Evolutionary conservation across 2,113 vertebrate species (phyloP).

Genomic region (Mohoua ochrocephala): DNA sequence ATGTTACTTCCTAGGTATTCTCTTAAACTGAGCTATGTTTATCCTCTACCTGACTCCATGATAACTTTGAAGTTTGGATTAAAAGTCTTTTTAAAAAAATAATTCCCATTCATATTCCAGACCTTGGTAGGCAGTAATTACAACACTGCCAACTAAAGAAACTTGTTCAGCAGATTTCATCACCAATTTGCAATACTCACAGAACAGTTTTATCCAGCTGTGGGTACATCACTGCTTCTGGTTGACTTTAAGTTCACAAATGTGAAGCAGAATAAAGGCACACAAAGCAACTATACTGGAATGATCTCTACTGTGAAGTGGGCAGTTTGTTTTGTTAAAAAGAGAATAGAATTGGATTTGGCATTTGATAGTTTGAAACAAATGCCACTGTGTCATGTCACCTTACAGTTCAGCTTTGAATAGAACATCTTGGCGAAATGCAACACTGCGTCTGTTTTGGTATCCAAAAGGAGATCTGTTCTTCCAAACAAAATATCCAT

Average conservation of each 20-base stretch:
- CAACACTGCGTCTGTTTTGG: background rate
- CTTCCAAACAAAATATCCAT: background rate
- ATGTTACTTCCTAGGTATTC: conserved; percentile 2
- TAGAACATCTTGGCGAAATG: background rate
- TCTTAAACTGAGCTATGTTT: background rate
- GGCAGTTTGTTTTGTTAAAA: conserved; percentile 5
- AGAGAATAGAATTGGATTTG: background rate
- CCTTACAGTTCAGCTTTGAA: background rate
- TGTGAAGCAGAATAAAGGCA: background rate
- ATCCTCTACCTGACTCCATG: background rate
- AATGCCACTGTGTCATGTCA: background rate
- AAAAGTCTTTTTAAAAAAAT: background rate
- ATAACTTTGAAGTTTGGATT: background rate
- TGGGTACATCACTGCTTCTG: background rate
- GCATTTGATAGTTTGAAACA: background rate
- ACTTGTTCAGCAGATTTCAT: background rate
- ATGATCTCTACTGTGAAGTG: background rate
- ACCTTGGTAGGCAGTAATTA: background rate
- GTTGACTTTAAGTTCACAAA: background rate
- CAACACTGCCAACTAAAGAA: background rate
- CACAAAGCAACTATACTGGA: background rate
- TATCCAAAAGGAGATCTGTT: background rate
- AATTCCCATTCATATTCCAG: background rate
- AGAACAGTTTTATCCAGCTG: background rate
- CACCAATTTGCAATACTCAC: background rate